These are phyloP conservation scores for Micrastur ruficollis DNA, from an alignment of 2,797 vertebrate species.

Conservation along the genomic window DNA sequence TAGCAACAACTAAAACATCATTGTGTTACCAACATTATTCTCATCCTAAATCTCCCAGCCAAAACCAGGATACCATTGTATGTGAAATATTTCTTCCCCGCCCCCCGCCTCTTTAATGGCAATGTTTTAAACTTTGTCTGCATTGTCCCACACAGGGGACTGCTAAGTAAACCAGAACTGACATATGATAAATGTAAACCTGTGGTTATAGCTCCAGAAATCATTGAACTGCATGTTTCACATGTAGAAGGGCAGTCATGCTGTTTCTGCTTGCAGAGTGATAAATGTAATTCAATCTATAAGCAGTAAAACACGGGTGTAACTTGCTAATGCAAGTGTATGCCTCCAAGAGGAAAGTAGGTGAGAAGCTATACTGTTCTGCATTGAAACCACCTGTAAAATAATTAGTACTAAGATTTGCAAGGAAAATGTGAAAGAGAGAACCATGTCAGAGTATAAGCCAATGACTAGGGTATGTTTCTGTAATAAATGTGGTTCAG, in stretches of 20 bases:
- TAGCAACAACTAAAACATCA: too few relatives aligned
- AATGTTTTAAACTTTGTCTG: slow-evolving; percentile 11
- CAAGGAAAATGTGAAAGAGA: not conserved
- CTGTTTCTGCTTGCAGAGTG: slow-evolving; percentile 61
- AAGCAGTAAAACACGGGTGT: slow-evolving; percentile 44
- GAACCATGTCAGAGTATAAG: not conserved
- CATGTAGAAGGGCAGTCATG: slow-evolving; percentile 42
- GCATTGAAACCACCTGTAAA: slow-evolving; percentile 9
- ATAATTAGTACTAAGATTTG: slow-evolving; percentile 7
- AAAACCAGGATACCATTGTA: not conserved
- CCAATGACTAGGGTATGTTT: not conserved
- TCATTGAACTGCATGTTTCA: slow-evolving; percentile 64
- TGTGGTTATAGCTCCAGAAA: slow-evolving; percentile 50
- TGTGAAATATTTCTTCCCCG: not conserved
- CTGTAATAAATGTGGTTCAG: not conserved
- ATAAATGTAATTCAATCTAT: slow-evolving; percentile 64
- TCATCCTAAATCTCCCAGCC: too few relatives aligned
- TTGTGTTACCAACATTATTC: too few relatives aligned
- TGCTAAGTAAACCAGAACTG: slow-evolving; percentile 64
- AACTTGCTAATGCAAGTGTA: slow-evolving; percentile 3
- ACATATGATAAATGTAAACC: slow-evolving; percentile 70
- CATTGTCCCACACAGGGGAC: slow-evolving; percentile 24
- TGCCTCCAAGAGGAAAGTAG: not conserved
- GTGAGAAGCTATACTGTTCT: not conserved
- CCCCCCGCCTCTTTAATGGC: not conserved